Evolutionary conservation across 37 sponge, comb jelly and placozoan genomes (phyloP).

Genomic region (Corticium candelabrum): DNA sequence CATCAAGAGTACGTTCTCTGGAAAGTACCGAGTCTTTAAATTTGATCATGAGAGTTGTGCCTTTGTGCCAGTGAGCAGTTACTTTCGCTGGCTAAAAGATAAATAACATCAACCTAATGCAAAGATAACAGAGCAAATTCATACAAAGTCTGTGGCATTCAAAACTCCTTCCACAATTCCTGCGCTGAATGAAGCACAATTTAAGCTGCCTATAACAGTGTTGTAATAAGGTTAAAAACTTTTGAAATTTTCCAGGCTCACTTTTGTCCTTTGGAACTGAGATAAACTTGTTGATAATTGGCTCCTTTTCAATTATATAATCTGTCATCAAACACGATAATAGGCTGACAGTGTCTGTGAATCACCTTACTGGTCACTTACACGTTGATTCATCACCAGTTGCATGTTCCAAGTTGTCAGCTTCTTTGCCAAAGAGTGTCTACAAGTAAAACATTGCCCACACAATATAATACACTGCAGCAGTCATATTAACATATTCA

Average conservation of each 20-base stretch:
- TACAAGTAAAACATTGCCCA: neutral
- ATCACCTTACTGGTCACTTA: constrained; percentile 22
- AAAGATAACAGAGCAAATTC: neutral
- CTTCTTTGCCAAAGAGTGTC: constrained; percentile 93
- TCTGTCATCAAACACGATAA: constrained; percentile 16
- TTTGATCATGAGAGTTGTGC: constrained; percentile 63
- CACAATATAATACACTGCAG: too few relatives aligned
- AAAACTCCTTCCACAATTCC: constrained; percentile 84
- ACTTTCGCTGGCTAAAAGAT: constrained; percentile 40
- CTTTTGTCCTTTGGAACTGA: constrained; percentile 89
- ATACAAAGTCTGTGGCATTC: constrained; percentile 59
- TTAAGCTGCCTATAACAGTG: constrained; percentile 38
- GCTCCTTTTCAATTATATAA: constrained; percentile 90
- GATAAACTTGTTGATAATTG: constrained; percentile 86
- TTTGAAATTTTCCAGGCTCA: neutral
- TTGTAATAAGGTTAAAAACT: neutral
- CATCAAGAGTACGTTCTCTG: neutral
- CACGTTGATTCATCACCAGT: constrained; percentile 79
- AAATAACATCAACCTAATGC: neutral
- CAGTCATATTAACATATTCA: too few relatives aligned
- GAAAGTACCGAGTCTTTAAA: constrained; percentile 61
- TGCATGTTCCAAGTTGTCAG: constrained; percentile 87
- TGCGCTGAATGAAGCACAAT: constrained; percentile 90
- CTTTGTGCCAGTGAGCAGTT: constrained; percentile 54
- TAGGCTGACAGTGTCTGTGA: neutral